These are phyloP conservation scores for Caenorhabditis uteleia DNA, from an alignment of 2,888 invertebrate genomes.

Conservation along the genomic window DNA sequence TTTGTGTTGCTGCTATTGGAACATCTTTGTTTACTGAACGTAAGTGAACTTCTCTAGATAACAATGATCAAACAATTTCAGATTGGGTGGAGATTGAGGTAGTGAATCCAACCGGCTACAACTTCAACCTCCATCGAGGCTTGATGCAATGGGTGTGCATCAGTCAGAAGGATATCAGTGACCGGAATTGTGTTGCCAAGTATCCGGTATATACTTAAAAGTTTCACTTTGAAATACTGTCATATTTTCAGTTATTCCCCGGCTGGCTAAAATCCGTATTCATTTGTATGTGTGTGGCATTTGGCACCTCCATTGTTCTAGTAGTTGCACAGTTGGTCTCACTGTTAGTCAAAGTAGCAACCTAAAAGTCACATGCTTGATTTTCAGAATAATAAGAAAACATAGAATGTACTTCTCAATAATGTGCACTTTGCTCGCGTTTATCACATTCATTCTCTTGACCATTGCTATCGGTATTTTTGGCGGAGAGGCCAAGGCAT, in stretches of 20 bases:
- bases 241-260: conserved; percentile 19
- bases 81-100: conserved; percentile 34
- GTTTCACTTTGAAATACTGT: background rate
- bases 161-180: conserved; percentile 16
- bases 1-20: conserved; percentile 8
- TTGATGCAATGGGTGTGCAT: conserved; percentile 36
- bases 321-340: conserved; percentile 11
- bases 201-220: conserved; percentile 10
- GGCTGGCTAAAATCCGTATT: conserved; percentile 38
- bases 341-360: too few species aligned
- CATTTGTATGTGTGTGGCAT: conserved; percentile 23
- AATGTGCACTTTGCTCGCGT: conserved; percentile 17
- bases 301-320: conserved; percentile 16
- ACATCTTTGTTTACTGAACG: conserved; percentile 23
- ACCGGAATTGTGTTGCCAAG: conserved; percentile 5
- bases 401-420: conserved; percentile 14
- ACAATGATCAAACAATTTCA: conserved; percentile 3
- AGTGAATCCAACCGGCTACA: conserved; percentile 7
- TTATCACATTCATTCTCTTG: conserved; percentile 16
- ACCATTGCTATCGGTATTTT: conserved; percentile 32
- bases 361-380: too few species aligned
- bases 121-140: conserved; percentile 19
- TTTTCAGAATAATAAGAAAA: conserved; percentile 19
- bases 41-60: conserved; percentile 5
- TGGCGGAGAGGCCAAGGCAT: conserved; percentile 19